A percentile compares a stretch with the other conserved stretches of the same genome.
These are phyloP conservation scores for Nibea coibor DNA, from an alignment of 2,113 vertebrate genomes.

Conservation along the genomic window DNA sequence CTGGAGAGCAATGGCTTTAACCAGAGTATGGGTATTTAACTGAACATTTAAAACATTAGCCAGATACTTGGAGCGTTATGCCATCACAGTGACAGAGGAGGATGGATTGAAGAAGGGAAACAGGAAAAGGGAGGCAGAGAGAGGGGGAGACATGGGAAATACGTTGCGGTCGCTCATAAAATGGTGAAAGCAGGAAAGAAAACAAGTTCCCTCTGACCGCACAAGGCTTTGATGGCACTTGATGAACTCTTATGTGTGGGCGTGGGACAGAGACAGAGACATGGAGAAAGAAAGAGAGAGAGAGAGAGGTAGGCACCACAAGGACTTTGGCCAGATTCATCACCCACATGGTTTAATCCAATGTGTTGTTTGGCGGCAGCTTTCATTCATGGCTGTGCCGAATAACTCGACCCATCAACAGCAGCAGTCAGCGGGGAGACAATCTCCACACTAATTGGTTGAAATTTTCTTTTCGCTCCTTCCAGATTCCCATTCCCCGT, in stretches of 20 bases:
- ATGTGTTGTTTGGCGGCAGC: conserved; percentile 58
- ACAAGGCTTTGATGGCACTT: conserved; percentile 65
- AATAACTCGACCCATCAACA: conserved; percentile 28
- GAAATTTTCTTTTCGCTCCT: conserved; percentile 18
- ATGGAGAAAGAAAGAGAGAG: conserved; percentile 6
- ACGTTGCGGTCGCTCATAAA: conserved; percentile 53
- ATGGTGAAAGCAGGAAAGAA: conserved; percentile 65
- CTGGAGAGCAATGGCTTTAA: conserved; percentile 39
- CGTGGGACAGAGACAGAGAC: conserved; percentile 55
- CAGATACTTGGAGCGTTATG: conserved; percentile 50
- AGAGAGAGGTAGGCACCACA: conserved; percentile 36
- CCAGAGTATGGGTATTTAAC: conserved; percentile 61
- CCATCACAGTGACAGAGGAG: conserved; percentile 46
- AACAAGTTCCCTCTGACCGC: conserved; percentile 64
- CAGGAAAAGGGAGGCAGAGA: conserved; percentile 52
- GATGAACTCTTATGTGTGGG: conserved; percentile 65
- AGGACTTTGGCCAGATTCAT: conserved; percentile 56
- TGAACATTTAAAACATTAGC: conserved; percentile 63
- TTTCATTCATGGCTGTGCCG: conserved; percentile 32
- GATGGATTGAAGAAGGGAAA: conserved; percentile 37
- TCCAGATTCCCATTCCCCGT: not conserved
- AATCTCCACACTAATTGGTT: not conserved
- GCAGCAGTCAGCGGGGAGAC: conserved; percentile 9
- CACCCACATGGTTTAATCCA: conserved; percentile 57
- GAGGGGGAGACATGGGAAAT: conserved; percentile 55